Evolutionary conservation across 2,888 invertebrate genomes (phyloP), one percentile per base, ranked within the genome.

Genomic region (Plutella xylostella): DNA sequence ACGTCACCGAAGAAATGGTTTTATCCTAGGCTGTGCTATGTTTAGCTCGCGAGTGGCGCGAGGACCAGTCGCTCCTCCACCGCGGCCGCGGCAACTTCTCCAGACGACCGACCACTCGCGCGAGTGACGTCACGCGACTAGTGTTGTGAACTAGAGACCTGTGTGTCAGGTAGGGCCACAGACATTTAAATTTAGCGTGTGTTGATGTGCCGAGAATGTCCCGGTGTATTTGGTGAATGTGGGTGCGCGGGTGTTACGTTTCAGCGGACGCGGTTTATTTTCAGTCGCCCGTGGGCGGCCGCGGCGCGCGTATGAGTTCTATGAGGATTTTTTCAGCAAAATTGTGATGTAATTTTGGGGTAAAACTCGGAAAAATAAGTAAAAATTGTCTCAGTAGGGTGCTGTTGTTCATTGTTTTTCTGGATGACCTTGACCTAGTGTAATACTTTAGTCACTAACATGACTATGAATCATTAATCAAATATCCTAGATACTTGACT

Each of bases 401-500:
- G 9, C 12, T 19, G 9, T 25, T 18, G 2, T 40, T 15, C 1
- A 50, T n/a, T 51, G 57, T 53, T 50, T 39, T 48, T 43, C 40
- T 17, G 45, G 63, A 54, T 82, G 80, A 76, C 80, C 80, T 82
- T 82, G 80, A 82, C 80, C 80, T 56, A n/a, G n/a, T n/a, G n/a
- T n/a, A n/a, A n/a, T n/a, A n/a, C n/a, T n/a, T n/a, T n/a, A n/a
- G n/a, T n/a, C n/a, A n/a, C n/a, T n/a, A n/a, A n/a, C n/a, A n/a
- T n/a, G n/a, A n/a, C n/a, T n/a, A n/a, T n/a, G n/a, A n/a, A n/a
- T n/a, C n/a, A n/a, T n/a, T n/a, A n/a, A n/a, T n/a, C n/a, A n/a
- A n/a, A n/a, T n/a, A n/a, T n/a, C n/a, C n/a, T n/a, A n/a, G n/a
- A n/a, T n/a, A n/a, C n/a, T n/a, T n/a, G n/a, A n/a, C n/a, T n/a